Base-by-base conservation (phyloP, 2,797 vertebrate genomes). In the Pachyuromys duprasi region DNA sequence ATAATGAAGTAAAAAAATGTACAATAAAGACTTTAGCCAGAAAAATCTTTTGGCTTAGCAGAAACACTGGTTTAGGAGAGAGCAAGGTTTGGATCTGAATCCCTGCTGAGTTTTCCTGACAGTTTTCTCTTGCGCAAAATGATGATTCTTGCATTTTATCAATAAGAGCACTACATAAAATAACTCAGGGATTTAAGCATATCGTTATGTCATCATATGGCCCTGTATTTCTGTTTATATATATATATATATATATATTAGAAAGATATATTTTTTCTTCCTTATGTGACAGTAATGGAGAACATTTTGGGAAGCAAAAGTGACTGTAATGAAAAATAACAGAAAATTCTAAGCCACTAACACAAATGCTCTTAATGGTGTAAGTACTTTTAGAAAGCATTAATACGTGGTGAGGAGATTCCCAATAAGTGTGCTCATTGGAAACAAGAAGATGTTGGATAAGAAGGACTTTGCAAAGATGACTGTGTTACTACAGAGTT, bases 101-200 rank as follows among this genome's bases (percentile, higher is more conserved):
- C 2, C 5, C 12, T 92, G 9, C 0, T 78, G 36, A 86, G 69
- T 53, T 90, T 94, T 90, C 87, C 33, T 69, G 2, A 86, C 22
- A 49, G 18, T 78, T 89, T 90, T 20, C 8, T 91, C 9, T 62
- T 33, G 49, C 76, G 60, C 83, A 94, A 84, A 76, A 55, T 79
- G 13, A 92, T 45, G 18, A 67, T 26, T 79, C 1, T 0, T 5
- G 0, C n/a, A 81, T n/a, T 14, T 36, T 55, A 89, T 39, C 88
- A 94, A 79, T 79, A 83, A 63, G 2, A 90, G 8, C 53, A 70
- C 67, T 76, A 82, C 28, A 57, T 70, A 91, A 93, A 97, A 89
- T 84, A 80, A 88, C 12, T 88, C 84, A 78, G 3, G 6, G 14
- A 53, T 28, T 80, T 91, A 81, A 5, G 7, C 55, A 91, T 70